phyloP scores from a whole-genome alignment of 1,140 invertebrate species.

The Ceratoteleas bidentatus region DNA sequence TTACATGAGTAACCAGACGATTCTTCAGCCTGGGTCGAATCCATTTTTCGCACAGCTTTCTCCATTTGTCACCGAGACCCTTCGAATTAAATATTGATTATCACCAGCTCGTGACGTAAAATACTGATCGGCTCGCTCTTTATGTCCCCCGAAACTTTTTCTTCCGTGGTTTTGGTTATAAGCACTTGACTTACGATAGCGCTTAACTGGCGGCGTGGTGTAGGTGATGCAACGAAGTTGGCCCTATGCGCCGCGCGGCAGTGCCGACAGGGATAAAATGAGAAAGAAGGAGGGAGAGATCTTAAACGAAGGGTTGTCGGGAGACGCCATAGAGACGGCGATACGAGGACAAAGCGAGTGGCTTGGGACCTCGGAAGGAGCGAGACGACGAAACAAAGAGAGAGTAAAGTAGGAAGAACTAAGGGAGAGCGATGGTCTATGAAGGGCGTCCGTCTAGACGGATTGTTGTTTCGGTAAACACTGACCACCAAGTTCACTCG shows the following conservation, averaged over 20 bases:
- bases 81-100: slow-evolving; percentile 29
- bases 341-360: slow-evolving; percentile 28
- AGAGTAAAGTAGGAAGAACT: slow-evolving; percentile 61
- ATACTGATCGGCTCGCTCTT: slow-evolving; percentile 3
- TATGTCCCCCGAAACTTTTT: slow-evolving; percentile 27
- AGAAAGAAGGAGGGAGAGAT: slow-evolving; percentile 44
- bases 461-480: slow-evolving; percentile 66
- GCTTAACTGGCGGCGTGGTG: slow-evolving; percentile 29
- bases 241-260: slow-evolving; percentile 12
- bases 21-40: too few relatives aligned
- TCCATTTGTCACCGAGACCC: slow-evolving; percentile 2
- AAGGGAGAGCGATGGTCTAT: slow-evolving; percentile 59
- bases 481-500: slow-evolving; percentile 57
- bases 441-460: slow-evolving; percentile 71
- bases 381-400: slow-evolving; percentile 58
- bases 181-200: slow-evolving; percentile 49
- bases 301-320: slow-evolving; percentile 46
- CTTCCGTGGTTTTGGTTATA: slow-evolving; percentile 49
- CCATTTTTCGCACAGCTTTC: too few relatives aligned
- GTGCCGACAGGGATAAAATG: slow-evolving; percentile 36
- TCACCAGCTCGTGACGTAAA: slow-evolving; percentile 1
- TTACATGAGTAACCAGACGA: too few relatives aligned
- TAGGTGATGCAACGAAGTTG: slow-evolving; percentile 50
- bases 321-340: slow-evolving; percentile 38
- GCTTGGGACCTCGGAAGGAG: slow-evolving; percentile 9